A percentile compares a stretch with the other conserved stretches of the same genome.
phyloP scores from a whole-genome alignment of 2,797 vertebrate genomes.

The Neosilurus mollespiculum region DNA sequence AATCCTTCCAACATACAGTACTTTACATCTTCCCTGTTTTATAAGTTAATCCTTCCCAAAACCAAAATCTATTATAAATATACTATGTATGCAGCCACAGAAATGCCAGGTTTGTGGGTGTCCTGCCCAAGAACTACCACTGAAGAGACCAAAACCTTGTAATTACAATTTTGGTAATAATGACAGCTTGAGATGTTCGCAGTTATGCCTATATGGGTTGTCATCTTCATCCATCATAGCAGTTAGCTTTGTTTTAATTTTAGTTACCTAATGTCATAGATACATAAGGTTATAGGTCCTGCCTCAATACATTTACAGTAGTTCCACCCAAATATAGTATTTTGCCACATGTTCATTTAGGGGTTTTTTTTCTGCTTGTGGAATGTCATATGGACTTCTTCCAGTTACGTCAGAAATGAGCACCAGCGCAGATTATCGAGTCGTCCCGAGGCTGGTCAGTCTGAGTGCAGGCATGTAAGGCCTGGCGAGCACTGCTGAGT shows the following conservation, averaged over 20 bases:
- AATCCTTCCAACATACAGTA: neutral
- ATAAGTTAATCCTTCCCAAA: constrained; percentile 3
- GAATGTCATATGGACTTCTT: constrained; percentile 63
- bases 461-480: constrained; percentile 60
- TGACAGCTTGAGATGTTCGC: constrained; percentile 76
- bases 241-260: constrained; percentile 87
- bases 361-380: constrained; percentile 55
- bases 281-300: constrained; percentile 54
- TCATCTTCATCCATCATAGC: constrained; percentile 79
- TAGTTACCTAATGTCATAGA: constrained; percentile 65
- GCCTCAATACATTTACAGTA: constrained; percentile 71
- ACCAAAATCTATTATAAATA: constrained; percentile 67
- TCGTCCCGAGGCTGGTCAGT: constrained; percentile 52
- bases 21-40: neutral
- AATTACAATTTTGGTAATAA: constrained; percentile 83
- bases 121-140: constrained; percentile 77
- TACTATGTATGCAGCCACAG: constrained; percentile 73
- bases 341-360: constrained; percentile 63
- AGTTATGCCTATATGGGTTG: constrained; percentile 73
- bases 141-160: constrained; percentile 78
- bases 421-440: constrained; percentile 45
- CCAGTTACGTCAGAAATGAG: constrained; percentile 58
- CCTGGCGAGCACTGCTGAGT: constrained; percentile 56
- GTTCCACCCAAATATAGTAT: constrained; percentile 72
- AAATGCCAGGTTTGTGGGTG: constrained; percentile 81